Base-by-base conservation (phyloP, 2,113 vertebrate genomes). In the Pleuronectes platessa region DNA sequence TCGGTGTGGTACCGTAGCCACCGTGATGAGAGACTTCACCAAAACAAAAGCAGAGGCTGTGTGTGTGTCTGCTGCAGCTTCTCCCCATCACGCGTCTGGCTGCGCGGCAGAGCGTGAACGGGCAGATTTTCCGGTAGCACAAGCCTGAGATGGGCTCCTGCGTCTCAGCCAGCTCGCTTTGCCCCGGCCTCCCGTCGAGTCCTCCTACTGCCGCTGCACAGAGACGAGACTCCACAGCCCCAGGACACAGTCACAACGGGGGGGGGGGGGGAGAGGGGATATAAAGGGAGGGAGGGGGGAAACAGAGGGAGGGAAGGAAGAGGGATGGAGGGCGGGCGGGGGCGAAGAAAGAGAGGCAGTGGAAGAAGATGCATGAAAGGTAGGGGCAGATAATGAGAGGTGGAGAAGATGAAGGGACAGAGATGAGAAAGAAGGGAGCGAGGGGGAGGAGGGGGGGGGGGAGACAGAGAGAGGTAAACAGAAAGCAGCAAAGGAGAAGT, bases 101-200 rank as follows among this genome's bases (percentile, higher is more conserved):
- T 26, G 83, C 90, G 94, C 93, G 81, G 71, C 92, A 90, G 95
- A 96, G 95, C 95, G 95, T 96, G 96, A 97, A 97, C 93, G 94
- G 95, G 93, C 93, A 95, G 95, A 98, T 98, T 97, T 97, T 96
- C 95, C 62, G 94, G 96, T 96, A 97, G 96, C 95, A 86, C 92
- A 93, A 96, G 95, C 95, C 92, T 95, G 95, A 96, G 96, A 96
- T 96, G 94, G 94, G 93, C 93, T 94, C 90, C 95, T 85, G 88
- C 92, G 90, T 95, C 94, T 94, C 88, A 94, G 94, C 87, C 78
- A 88, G 91, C 94, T 95, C 90, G 92, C 95, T 95, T 94, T 90
- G 94, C 91, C 83, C 83, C 74, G 78, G 72, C 94, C 95, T 95
- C 95, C 95, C 89, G 75, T 82, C 61, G 89, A 82, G 88, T 78